Base-by-base conservation (phyloP, 2,888 invertebrate genomes). In the Cenopis cana region DNA sequence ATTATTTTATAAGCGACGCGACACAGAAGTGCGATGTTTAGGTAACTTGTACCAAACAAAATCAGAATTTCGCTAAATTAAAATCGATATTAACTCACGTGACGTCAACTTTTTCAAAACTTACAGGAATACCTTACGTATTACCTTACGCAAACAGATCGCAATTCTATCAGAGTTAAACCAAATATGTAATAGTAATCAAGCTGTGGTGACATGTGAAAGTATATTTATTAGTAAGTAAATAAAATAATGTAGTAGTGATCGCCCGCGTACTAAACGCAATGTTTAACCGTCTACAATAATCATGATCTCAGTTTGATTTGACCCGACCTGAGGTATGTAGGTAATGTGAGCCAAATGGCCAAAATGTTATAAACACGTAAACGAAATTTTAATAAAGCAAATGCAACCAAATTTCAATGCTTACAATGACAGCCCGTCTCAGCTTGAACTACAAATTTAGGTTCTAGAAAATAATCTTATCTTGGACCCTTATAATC, bases 401-500 rank as follows among this genome's bases (percentile, higher is more conserved):
- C 12, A 55, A 62, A 68, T 62, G 46, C 55, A 18, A n/a, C 52
- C 36, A 12, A 50, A 24, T 59, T 49, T 29, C 38, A 41, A 68
- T 52, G 54, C 29, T 46, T 36, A 12, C 18, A 49, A 41, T 36
- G 70, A 33, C 59, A 29, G 20, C 54, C 60, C 54, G 52, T 65
- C 64, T 62, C 66, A 46, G 60, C 38, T 55, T 50, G 83, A 85
- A 86, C 83, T 85, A 90, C 86, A 87, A 90, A 90, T 90, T 90
- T 88, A 88, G 86, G 86, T 82, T 88, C 87, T 86, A 84, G 85
- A 88, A 90, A 90, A 90, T 89, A 87, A 88, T 88, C 88, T 91
- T 90, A 90, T 91, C 91, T 89, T 87, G 85, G 88, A 91, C 92
- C 92, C 91, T 91, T 90, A 92, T 92, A 92, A 92, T 92, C 92